These are phyloP conservation scores for Trialeurodes vaporariorum DNA, from an alignment of 1,140 invertebrate species.

Conservation along the genomic window DNA sequence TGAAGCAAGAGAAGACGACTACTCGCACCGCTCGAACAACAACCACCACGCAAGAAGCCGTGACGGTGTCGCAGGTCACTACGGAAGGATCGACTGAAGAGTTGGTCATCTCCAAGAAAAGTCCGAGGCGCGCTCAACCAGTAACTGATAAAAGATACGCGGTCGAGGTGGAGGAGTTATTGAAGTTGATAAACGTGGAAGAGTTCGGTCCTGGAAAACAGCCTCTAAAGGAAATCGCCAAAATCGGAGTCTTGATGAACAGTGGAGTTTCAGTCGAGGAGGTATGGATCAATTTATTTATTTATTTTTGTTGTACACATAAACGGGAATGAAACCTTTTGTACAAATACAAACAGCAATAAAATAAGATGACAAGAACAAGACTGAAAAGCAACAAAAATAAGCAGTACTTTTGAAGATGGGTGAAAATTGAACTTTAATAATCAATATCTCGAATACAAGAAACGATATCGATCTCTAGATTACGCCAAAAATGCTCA, in stretches of 20 bases:
- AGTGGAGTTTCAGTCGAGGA: constrained; percentile 61
- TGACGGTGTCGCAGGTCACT: constrained; percentile 15
- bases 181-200: constrained; percentile 56
- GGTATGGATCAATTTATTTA: constrained; percentile 59
- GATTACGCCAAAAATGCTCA: too few species aligned
- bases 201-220: constrained; percentile 67
- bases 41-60: constrained; percentile 11
- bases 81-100: constrained; percentile 18
- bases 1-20: constrained; percentile 7
- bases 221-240: constrained; percentile 64
- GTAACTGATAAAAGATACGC: constrained; percentile 32
- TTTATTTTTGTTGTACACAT: too few species aligned
- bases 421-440: too few species aligned
- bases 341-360: too few species aligned
- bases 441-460: too few species aligned
- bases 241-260: constrained; percentile 59
- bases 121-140: background rate
- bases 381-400: too few species aligned
- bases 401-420: too few species aligned
- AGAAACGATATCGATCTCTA: too few species aligned
- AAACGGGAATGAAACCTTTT: too few species aligned
- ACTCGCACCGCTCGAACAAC: constrained; percentile 11
- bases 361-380: too few species aligned
- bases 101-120: constrained; percentile 8
- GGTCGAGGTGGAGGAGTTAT: constrained; percentile 57